Base-by-base conservation (phyloP, 2,888 invertebrate species). In the Gerris lacustris region DNA sequence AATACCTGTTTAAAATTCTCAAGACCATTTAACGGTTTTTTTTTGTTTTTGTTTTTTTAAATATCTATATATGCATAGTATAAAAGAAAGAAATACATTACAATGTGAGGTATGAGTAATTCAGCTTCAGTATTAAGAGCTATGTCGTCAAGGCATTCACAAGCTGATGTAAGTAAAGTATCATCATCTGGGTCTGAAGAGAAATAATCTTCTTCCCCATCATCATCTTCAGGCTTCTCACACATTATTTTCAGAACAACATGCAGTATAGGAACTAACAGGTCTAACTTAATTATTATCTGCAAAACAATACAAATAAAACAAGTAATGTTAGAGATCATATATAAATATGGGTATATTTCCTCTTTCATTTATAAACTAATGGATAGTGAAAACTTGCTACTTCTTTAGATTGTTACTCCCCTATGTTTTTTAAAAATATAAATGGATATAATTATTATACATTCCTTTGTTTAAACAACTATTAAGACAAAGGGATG, bases 81-180 rank as follows among this genome's bases (percentile, higher is more conserved):
- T 31, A 31, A 31, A 31, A 31, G 1, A 31, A 31, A 4, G 31
- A 31, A 31, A 31, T 31, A 31, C 31, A 31, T 80, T 80, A 91
- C 85, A 79, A 91, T 80, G 77, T 86, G 86, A 44, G 88, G 87
- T 74, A 92, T 85, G 31, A 91, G 82, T 79, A 88, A 90, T 76
- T 90, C 90, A 11, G 91, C 88, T 6, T 91, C 88, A 63, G 91
- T 82, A 80, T 90, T 85, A 11, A 91, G 80, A 47, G 91, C 90
- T 77, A 91, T 82, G 67, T 86, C 80, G 80, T 91, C 90, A 73
- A 92, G 82, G 6, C 90, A 88, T 81, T 90, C 89, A 0, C 88
- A 86, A 7, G 90, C 89, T 74, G 87, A 84, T 7, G 87, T 86
- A 73, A 87, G 83, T 0, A 88, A 86, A 45, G 84, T 86, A 73